Conservation (phyloP, 2,797 vertebrate genomes). For the Taeniopygia guttata region DNA sequence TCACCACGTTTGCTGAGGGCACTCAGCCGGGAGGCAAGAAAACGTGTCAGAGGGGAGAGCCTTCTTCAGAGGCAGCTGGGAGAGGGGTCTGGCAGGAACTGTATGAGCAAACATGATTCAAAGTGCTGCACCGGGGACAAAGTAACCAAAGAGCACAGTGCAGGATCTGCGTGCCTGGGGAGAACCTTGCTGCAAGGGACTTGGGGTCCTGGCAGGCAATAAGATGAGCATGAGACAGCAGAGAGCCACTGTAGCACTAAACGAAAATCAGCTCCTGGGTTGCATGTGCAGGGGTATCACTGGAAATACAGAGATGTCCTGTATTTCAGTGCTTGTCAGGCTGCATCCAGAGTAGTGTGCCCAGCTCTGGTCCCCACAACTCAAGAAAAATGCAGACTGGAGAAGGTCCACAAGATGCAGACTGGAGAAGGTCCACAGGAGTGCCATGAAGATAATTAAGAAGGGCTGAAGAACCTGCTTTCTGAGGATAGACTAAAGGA, state of each 20-base stretch:
- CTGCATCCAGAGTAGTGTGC: not conserved
- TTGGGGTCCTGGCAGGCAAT: not conserved
- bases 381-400: not conserved
- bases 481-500: not conserved
- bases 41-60: fast-evolving
- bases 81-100: not conserved
- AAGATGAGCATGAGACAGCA: not conserved
- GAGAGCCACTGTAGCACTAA: fast-evolving
- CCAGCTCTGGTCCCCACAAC: not conserved
- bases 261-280: not conserved
- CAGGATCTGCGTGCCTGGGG: not conserved
- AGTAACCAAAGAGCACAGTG: not conserved
- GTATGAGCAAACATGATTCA: not conserved
- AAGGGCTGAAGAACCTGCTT: not conserved
- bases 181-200: not conserved
- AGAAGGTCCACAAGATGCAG: not conserved
- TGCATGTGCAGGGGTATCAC: not conserved
- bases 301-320: not conserved
- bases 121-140: not conserved
- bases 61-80: not conserved
- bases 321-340: not conserved
- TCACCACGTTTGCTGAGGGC: not conserved
- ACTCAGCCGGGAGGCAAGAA: not conserved
- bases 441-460: not conserved
- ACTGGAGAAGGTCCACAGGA: not conserved